Percentiles rank a stretch among this genome's conserved stretches.
Evolutionary conservation across 2,113 vertebrate genomes (phyloP).

Genomic region (Oncorhynchus gorbuscha): DNA sequence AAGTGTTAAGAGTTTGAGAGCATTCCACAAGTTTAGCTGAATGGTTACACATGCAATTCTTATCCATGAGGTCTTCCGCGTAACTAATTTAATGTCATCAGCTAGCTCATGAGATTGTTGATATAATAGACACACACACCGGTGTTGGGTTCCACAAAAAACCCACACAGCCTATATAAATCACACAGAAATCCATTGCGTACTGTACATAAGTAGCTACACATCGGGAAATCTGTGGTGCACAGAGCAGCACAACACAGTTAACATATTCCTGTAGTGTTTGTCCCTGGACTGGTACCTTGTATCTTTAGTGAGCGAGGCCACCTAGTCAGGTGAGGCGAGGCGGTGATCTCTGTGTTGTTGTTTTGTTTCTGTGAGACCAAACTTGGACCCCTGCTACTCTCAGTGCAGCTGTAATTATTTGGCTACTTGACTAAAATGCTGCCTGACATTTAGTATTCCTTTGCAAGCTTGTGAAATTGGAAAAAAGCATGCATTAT

Average conservation of each 20-base stretch:
- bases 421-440: conserved; percentile 64
- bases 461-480: conserved; percentile 53
- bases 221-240: background rate
- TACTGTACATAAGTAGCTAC: no score
- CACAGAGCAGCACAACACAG: conserved; percentile 2
- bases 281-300: conserved; percentile 3
- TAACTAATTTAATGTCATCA: no score
- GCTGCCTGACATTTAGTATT: conserved; percentile 67
- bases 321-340: conserved; percentile 28
- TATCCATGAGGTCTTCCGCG: no score
- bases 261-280: conserved; percentile 19
- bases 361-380: conserved; percentile 44
- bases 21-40: no score
- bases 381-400: conserved; percentile 27
- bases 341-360: conserved; percentile 51
- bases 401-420: conserved; percentile 53
- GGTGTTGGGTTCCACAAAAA: no score
- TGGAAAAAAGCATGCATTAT: conserved; percentile 63
- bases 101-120: no score
- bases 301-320: conserved; percentile 15
- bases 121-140: no score
- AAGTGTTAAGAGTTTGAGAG: no score
- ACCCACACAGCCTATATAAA: no score
- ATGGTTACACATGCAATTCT: no score
- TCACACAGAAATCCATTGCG: no score